phyloP scores from a whole-genome alignment of 2,113 vertebrate genomes.

The Carettochelys insculpta region DNA sequence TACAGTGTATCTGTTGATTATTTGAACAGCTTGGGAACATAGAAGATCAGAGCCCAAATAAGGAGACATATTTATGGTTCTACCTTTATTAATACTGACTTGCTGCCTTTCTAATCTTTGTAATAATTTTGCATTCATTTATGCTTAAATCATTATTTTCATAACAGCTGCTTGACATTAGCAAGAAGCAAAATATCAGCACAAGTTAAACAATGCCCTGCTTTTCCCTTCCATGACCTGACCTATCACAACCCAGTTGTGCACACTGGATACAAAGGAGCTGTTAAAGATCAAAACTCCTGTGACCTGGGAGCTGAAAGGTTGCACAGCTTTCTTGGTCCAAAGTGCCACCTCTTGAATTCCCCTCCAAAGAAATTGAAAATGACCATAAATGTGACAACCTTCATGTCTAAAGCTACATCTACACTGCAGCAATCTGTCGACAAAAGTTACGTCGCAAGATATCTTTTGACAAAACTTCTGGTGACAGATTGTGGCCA shows the following conservation, averaged over 20 bases:
- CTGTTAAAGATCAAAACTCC: background rate
- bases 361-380: background rate
- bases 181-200: background rate
- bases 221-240: background rate
- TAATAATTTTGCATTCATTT: background rate
- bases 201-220: background rate
- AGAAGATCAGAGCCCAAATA: background rate
- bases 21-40: background rate
- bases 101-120: background rate
- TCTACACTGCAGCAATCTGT: no score
- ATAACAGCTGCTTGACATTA: background rate
- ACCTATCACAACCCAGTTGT: background rate
- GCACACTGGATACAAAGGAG: background rate
- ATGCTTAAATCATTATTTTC: background rate
- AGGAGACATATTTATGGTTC: background rate
- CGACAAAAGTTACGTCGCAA: no score
- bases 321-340: background rate
- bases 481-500: no score
- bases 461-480: no score
- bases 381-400: background rate
- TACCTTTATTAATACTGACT: background rate
- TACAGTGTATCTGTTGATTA: no score
- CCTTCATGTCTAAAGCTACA: background rate
- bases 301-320: background rate
- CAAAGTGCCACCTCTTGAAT: background rate